Evolutionary conservation across 2,797 vertebrate species (phyloP).

Genomic region (Spinus olivaceus): DNA sequence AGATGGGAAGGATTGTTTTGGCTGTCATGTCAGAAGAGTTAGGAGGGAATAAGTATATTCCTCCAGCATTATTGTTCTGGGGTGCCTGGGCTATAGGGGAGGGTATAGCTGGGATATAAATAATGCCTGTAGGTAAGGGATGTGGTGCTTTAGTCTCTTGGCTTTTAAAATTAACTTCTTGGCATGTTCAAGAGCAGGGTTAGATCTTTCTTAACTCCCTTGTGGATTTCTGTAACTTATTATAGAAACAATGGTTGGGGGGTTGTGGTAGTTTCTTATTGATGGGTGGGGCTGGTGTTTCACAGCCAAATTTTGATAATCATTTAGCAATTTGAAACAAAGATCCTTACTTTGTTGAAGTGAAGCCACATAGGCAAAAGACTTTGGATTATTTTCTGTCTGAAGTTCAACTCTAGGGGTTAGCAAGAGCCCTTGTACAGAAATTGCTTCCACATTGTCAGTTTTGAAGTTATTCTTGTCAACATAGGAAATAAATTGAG

Average conservation of each 20-base stretch:
- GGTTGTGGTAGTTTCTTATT: background rate
- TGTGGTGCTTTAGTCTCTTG: background rate
- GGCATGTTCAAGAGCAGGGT: background rate
- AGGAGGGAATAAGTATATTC: background rate
- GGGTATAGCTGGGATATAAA: background rate
- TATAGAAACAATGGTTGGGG: background rate
- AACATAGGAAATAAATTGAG: background rate
- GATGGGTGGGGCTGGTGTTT: background rate
- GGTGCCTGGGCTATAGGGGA: background rate
- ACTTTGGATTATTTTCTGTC: background rate
- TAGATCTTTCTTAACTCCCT: background rate
- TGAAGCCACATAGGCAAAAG: background rate
- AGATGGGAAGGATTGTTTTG: background rate
- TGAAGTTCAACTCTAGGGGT: background rate
- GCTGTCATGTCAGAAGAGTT: background rate
- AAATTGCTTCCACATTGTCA: background rate
- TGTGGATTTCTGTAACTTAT: background rate
- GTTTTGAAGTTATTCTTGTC: background rate
- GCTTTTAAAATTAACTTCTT: background rate
- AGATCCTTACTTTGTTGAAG: background rate
- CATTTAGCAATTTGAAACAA: background rate
- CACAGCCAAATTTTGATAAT: background rate
- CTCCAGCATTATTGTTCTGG: background rate
- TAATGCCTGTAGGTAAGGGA: background rate
- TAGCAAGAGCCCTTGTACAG: background rate